These are phyloP conservation scores for Tragelaphus strepsiceros DNA, from an alignment of 2,113 vertebrate species.

Conservation along the genomic window DNA sequence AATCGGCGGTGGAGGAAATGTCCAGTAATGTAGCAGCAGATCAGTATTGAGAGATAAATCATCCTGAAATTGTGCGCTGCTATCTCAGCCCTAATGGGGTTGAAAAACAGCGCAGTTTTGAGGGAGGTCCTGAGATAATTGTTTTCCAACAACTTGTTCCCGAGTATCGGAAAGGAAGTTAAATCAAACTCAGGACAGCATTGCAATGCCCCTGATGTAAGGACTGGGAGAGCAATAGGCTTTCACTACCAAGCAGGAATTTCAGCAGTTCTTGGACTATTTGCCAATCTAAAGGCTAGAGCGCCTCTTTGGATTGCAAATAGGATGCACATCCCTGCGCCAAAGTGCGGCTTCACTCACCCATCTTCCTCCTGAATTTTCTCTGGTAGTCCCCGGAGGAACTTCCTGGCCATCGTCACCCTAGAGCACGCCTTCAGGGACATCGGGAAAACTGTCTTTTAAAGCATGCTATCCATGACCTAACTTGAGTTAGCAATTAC, in stretches of 20 bases:
- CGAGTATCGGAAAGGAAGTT: constrained; percentile 37
- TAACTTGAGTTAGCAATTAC: not conserved
- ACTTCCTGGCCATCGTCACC: not conserved
- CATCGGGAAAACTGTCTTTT: not conserved
- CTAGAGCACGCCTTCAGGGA: not conserved
- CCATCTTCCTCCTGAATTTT: not conserved
- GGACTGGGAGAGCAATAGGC: not conserved
- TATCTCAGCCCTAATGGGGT: constrained; percentile 60
- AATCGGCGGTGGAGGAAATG: constrained; percentile 43
- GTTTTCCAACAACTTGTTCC: constrained; percentile 51
- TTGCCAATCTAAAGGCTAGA: not conserved
- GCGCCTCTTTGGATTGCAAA: not conserved
- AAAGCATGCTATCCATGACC: not conserved
- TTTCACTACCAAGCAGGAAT: not conserved
- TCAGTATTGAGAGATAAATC: constrained; percentile 67
- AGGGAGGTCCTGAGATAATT: constrained; percentile 62
- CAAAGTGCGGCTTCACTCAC: not conserved
- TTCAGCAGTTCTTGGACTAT: not conserved
- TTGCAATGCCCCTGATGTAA: not conserved
- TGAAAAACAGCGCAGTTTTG: constrained; percentile 54
- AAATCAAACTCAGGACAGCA: constrained; percentile 21
- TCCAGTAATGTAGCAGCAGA: constrained; percentile 61
- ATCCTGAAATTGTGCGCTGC: not conserved
- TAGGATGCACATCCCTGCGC: not conserved
- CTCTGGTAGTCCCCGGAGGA: not conserved